Percentiles rank a stretch among this genome's conserved stretches.
phyloP scores from a whole-genome alignment of 2,888 invertebrate genomes.

The Coenonympha glycerion region DNA sequence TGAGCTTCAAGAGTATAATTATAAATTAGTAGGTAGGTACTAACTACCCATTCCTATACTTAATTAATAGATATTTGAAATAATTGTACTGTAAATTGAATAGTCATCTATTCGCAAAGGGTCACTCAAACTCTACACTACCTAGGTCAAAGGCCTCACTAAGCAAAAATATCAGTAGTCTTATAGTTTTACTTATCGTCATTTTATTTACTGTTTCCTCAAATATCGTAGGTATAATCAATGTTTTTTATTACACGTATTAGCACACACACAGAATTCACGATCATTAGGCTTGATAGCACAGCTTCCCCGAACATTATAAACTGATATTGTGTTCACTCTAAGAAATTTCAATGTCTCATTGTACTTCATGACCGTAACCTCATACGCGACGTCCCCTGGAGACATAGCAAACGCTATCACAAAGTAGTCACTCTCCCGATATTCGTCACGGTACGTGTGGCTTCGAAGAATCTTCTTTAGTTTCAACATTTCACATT shows the following conservation, averaged over 20 bases:
- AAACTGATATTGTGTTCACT: constrained; percentile 59
- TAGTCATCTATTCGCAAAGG: too few species aligned
- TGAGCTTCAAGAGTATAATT: too few species aligned
- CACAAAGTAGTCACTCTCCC: constrained; percentile 67
- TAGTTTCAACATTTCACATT: constrained; percentile 70
- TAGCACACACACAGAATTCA: constrained; percentile 44
- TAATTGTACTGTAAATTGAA: too few species aligned
- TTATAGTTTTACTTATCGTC: too few species aligned
- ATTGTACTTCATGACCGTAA: constrained; percentile 70
- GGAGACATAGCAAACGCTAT: constrained; percentile 79
- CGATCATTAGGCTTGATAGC: constrained; percentile 37
- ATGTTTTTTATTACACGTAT: constrained; percentile 27
- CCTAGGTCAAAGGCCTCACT: too few species aligned
- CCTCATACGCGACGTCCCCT: constrained; percentile 79
- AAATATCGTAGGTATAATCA: not conserved
- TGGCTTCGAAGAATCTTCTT: constrained; percentile 64
- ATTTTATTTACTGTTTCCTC: not conserved
- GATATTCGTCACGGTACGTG: constrained; percentile 42
- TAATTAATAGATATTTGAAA: too few species aligned
- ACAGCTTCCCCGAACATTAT: constrained; percentile 45
- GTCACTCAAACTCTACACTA: too few species aligned
- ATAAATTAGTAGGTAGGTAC: too few species aligned
- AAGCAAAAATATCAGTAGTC: too few species aligned
- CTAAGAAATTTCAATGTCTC: constrained; percentile 63
- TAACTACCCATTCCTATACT: too few species aligned